Base-by-base conservation (phyloP, 2,797 vertebrate genomes). In the Anableps anableps region DNA sequence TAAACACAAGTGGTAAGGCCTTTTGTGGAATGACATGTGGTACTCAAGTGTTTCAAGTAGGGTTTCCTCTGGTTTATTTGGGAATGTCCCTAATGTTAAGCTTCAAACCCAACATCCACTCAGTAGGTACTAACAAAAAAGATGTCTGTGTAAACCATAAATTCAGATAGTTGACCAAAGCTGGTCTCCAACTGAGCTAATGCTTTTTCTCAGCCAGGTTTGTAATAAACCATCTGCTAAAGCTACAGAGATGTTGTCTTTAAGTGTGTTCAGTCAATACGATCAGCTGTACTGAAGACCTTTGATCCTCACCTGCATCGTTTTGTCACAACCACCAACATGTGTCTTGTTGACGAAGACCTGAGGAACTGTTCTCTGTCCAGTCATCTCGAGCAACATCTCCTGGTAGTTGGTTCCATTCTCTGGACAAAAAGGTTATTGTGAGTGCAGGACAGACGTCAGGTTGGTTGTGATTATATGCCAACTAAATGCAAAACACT, bases 341-440 rank as follows among this genome's bases (percentile, higher is more conserved):
- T 99, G 99, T 0, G 93, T 97, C 94, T 97, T 97, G 92, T 98
- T 98, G 92, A 99, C 95, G 94, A 99, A 99, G 66, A 99, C 96
- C 29, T 95, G 99, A 43, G 99, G 99, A 81, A 99, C 98, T 0
- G 97, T 99, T 86, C 92, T 98, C 95, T 99, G 98, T 60, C 97
- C 97, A 0, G 97, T 99, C 93, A 99, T 94, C 90, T 98, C 97
- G 0, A 87, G 86, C 76, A 99, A 92, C 41, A 97, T 86, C 64
- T 98, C 97, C 88, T 98, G 97, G 91, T 97, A 97, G 91, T 83
- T 95, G 68, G 93, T 86, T 45, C 98, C 99, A 78, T 98, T 95
- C 34, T 96, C 96, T 97, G 86, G 7, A 77, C 29, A 79, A n/a
- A 76, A 48, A 11, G 7, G 43, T 34, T 6, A 1, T 47, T 14